These are phyloP conservation scores for Cheilosia variabilis DNA, from an alignment of 2,888 invertebrate species.

Conservation along the genomic window DNA sequence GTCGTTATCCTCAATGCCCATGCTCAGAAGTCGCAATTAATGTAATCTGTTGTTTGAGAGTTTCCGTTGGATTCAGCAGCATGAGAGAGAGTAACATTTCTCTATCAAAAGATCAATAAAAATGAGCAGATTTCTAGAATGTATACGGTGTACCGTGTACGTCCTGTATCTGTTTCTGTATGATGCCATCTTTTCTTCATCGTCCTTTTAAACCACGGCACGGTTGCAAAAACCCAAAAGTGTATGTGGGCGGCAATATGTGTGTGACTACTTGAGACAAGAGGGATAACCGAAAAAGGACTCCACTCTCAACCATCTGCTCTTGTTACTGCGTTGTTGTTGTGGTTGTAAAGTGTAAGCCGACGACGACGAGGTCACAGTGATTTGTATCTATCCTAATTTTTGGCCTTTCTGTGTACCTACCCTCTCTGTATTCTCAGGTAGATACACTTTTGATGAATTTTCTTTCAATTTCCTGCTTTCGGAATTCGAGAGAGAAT, in stretches of 20 bases:
- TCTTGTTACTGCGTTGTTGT: conserved; percentile 28
- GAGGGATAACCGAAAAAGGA: conserved; percentile 66
- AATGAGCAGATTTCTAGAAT: conserved; percentile 67
- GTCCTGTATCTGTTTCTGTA: conserved; percentile 3
- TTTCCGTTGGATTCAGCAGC: conserved; percentile 65
- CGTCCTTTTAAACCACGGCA: conserved; percentile 49
- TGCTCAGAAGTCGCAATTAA: conserved; percentile 74
- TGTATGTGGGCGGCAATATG: conserved; percentile 62
- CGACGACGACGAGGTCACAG: conserved; percentile 67
- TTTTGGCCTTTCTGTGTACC: conserved; percentile 59
- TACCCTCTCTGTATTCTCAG: conserved; percentile 53
- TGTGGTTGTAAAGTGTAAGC: conserved; percentile 1
- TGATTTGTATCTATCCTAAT: conserved; percentile 75
- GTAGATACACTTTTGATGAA: conserved; percentile 68
- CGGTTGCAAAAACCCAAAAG: conserved; percentile 14
- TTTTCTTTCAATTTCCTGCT: conserved; percentile 73
- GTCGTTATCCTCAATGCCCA: conserved; percentile 71
- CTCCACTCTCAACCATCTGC: conserved; percentile 59
- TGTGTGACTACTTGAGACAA: conserved; percentile 66
- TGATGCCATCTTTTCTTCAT: conserved; percentile 41
- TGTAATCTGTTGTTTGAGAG: conserved; percentile 75
- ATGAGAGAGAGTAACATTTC: conserved; percentile 63
- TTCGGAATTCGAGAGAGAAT: conserved; percentile 50
- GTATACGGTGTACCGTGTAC: conserved; percentile 23
- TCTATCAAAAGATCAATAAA: conserved; percentile 71